Evolutionary conservation across 2,888 invertebrate species (phyloP), one percentile per base, ranked within the genome.

Genomic region (Heliconius charithonia): DNA sequence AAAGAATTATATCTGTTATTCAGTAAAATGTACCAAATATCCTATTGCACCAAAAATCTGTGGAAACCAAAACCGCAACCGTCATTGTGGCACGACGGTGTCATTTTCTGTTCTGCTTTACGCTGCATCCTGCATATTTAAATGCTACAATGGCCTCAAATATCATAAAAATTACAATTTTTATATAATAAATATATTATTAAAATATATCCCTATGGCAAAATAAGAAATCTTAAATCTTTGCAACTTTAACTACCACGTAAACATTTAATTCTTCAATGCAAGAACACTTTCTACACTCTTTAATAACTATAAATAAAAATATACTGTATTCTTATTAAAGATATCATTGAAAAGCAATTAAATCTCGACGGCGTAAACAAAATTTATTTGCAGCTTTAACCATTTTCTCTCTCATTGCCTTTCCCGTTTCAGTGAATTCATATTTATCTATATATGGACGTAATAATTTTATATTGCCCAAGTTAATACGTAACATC

Each of bases 351-450:
- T 87, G 84, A 85, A 81, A 81, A 80, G 88, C 88, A 89, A 91
- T 91, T 88, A 89, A 89, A 90, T 90, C 88, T 88, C 82, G 79
- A 81, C 84, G 86, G 86, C 85, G 88, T 88, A 86, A 91, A 89
- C 86, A 86, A 90, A 90, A 90, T 89, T 90, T 87, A 90, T 91
- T 87, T 87, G 83, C 86, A 81, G 86, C 88, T 89, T 89, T 87
- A 87, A 75, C 75, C 56, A 77, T 75, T 81, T 77, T 80, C 79
- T 74, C 79, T 79, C 70, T 74, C 65, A 29, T 66, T 66, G 73
- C 65, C 73, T 77, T 62, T 67, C 29, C 16, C 3, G 66, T 78
- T 62, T 59, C 66, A 62, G 25, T 69, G 62, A 13, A 73, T 37
- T 67, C 62, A 59, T 77, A 59, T 72, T 77, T 72, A n/a, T 70